These are phyloP conservation scores for fruit fly (Drosophila melanogaster) DNA, from an alignment of 1,140 invertebrate genomes.

Conservation along the genomic window Release_6_plus_ISO1_MT NT_037436.4:4798001-4798500, in stretches of 20 bases:
- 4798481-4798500: neutral
- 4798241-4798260: constrained; percentile 84
- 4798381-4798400: neutral
- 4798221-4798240: constrained; percentile 83
- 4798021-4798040: constrained; percentile 45
- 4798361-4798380: neutral
- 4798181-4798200: constrained; percentile 33
- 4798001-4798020: constrained; percentile 52
- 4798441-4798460: neutral
- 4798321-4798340: constrained; percentile 67
- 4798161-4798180: constrained; percentile 21
- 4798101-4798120: constrained; percentile 11
- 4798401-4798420: constrained; percentile 12
- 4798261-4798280: constrained; percentile 84
- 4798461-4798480: neutral
- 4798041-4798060: constrained; percentile 82
- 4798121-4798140: neutral
- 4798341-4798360: neutral
- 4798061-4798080: constrained; percentile 83
- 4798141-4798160: neutral
- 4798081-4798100: constrained; percentile 76
- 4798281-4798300: constrained; percentile 84
- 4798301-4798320: constrained; percentile 82
- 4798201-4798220: constrained; percentile 70
- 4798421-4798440: constrained; percentile 12